Evolutionary conservation across 2,888 invertebrate genomes (phyloP).

Genomic region (Gonocerus acuteangulatus): DNA sequence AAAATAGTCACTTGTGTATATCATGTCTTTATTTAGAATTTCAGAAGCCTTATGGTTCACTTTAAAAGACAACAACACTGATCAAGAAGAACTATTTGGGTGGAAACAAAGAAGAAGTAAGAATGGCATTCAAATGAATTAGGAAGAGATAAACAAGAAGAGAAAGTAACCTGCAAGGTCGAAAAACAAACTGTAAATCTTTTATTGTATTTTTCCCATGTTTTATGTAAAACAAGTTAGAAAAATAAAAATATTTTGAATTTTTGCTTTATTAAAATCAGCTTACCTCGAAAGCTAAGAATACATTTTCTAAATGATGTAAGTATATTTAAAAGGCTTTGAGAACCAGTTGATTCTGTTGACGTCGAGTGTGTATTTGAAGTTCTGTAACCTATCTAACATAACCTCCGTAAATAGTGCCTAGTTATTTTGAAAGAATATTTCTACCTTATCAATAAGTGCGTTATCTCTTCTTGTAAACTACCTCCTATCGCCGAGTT

Average conservation of each 20-base stretch:
- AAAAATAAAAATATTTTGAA: no score
- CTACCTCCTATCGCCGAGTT: neutral
- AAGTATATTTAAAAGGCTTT: conserved; percentile 6
- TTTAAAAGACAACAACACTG: no score
- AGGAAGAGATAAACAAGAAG: no score
- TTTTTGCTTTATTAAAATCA: no score
- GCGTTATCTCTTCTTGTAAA: neutral
- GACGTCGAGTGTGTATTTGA: conserved; percentile 16
- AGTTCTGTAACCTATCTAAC: conserved; percentile 20
- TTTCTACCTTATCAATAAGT: neutral
- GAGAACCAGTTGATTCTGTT: conserved; percentile 24
- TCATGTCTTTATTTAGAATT: neutral
- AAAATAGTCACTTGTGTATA: neutral
- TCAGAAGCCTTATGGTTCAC: no score
- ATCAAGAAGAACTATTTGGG: no score
- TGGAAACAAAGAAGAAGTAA: no score
- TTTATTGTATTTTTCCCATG: no score
- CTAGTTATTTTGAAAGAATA: neutral
- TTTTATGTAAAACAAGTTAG: no score
- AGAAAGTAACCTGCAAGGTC: no score
- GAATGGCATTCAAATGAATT: neutral
- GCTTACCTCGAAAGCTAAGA: no score
- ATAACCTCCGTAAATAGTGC: conserved; percentile 18
- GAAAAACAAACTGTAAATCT: no score
- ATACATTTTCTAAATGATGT: neutral